Conservation (phyloP, 2,797 vertebrate species). For the Phataginus tricuspis region DNA sequence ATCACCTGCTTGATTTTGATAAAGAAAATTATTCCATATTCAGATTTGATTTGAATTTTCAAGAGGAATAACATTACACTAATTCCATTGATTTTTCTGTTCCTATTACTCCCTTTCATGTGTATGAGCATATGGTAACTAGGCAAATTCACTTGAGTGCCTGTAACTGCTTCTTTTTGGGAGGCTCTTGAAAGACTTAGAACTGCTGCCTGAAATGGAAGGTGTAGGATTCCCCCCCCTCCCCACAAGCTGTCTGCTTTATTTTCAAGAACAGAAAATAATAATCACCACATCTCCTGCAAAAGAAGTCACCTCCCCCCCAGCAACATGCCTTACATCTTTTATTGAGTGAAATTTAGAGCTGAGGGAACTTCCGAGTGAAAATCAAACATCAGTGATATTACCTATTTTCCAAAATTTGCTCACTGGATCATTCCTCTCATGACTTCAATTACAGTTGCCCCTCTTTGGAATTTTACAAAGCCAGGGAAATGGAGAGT, state of each 20-base stretch:
- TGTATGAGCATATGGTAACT: slow-evolving; percentile 68
- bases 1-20: not conserved
- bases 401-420: slow-evolving; percentile 43
- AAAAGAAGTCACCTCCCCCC: not conserved
- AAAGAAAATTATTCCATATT: slow-evolving; percentile 77
- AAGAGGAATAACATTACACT: slow-evolving; percentile 79
- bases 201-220: not conserved
- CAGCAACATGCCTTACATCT: not conserved
- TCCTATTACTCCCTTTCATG: slow-evolving; percentile 75
- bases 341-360: slow-evolving; percentile 30
- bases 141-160: slow-evolving; percentile 40
- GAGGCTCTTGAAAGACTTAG: slow-evolving; percentile 30
- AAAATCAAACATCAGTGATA: slow-evolving; percentile 31
- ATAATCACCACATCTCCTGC: not conserved
- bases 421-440: not conserved
- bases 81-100: slow-evolving; percentile 79
- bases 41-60: slow-evolving; percentile 72
- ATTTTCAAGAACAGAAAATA: not conserved
- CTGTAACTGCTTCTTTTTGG: not conserved
- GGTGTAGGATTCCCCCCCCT: not conserved
- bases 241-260: not conserved
- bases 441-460: not conserved
- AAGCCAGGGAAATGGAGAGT: not conserved
- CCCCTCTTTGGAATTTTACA: not conserved
- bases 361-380: slow-evolving; percentile 56